phyloP scores from a whole-genome alignment of 2,797 vertebrate species.

The Gymnoscopelus microlampas region DNA sequence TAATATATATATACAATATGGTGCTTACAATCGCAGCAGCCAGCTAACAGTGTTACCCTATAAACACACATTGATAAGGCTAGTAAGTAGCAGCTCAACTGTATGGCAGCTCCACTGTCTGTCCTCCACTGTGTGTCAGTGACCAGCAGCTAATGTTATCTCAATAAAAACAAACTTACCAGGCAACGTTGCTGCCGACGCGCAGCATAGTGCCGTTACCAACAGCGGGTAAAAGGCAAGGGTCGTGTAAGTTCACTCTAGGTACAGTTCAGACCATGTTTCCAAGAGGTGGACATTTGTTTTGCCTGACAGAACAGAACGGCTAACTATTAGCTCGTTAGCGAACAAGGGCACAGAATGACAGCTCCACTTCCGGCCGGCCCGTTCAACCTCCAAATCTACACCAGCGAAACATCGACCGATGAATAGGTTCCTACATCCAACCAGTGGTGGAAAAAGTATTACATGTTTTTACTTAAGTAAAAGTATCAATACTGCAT shows the following conservation, averaged over 20 bases:
- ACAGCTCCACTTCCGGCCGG: conserved; percentile 72
- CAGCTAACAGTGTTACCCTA: no score
- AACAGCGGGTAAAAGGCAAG: conserved; percentile 36
- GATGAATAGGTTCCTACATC: conserved; percentile 12
- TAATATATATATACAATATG: no score
- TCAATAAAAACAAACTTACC: conserved; percentile 69
- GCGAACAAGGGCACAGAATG: conserved; percentile 83
- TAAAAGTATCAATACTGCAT: no score
- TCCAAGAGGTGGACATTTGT: conserved; percentile 63
- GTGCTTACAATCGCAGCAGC: no score
- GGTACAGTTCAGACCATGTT: conserved; percentile 71
- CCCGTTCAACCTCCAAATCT: conserved; percentile 52
- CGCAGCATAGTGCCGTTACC: conserved; percentile 76
- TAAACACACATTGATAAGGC: no score
- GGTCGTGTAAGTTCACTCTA: conserved; percentile 47
- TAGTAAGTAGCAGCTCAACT: no score
- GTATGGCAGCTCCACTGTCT: background rate
- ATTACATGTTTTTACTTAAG: no score
- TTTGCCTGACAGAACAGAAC: conserved; percentile 32
- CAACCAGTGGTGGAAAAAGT: no score
- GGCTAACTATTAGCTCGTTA: conserved; percentile 50
- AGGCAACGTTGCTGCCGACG: conserved; percentile 74
- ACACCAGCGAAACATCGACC: conserved; percentile 33
- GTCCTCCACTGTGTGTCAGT: conserved; percentile 49
- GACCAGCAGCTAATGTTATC: conserved; percentile 21